Base-by-base conservation (phyloP, 2,888 invertebrate species). In the Pinctada fucata region DNA sequence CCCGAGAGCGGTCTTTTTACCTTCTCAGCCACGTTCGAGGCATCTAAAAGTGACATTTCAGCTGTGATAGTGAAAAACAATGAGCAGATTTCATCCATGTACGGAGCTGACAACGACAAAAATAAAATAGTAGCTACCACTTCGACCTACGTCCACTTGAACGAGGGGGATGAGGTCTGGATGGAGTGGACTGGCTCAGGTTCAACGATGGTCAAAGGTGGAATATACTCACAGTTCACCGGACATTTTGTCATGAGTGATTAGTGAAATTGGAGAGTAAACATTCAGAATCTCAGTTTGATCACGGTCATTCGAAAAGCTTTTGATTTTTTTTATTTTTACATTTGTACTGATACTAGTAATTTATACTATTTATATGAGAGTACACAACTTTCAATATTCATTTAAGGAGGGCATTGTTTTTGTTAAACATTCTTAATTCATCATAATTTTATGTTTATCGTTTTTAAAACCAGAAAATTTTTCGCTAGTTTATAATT, bases 151-250 rank as follows among this genome's bases (percentile, higher is more conserved):
- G 16, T 72, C 3, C 16, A 52, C 45, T 45, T 72, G 2, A 52
- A 72, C 58, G 72, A 72, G 31, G 72, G 72, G 2, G 72, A 72
- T 58, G 3, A 31, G 10, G 72, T 72, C 47, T 72, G 72, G 72
- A 13, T 72, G 8, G 51, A 72, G 47, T 72, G 72, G 72, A 72
- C 31, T 16, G 72, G 71, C 4, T 50, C 51, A 45, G 31, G 10
- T 52, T 49, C 47, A 16, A 52, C 31, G 47, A 13, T 48, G n/a
- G 45, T 72, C n/a, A 58, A 58, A 58, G 72, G 72, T 4, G 51
- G 52, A 31, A 31, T 72, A 47, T 52, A n/a, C 8, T 72, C 72
- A 3, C 72, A 72, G 58, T 72, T 72, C 45, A 58, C 72, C 13
- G 72, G 72, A 13, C 72, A 72, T 58, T 16, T 52, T 13, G 13